A percentile compares a stretch with the other conserved stretches of the same genome.
Evolutionary conservation across 2,113 vertebrate species (phyloP).

Genomic region (Telmatochromis sp.): DNA sequence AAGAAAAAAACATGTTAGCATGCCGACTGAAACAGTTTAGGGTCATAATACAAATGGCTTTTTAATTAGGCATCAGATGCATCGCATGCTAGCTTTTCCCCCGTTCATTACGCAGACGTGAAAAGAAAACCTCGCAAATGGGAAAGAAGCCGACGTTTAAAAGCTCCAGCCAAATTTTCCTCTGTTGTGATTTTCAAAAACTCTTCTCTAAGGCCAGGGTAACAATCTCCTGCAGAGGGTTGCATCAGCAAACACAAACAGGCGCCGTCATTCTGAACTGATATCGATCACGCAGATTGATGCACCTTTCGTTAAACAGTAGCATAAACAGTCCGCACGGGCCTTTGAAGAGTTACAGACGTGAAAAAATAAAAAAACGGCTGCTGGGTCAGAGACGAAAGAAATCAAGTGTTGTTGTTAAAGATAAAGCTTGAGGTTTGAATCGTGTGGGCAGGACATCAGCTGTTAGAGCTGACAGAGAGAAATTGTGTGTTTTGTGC

Average conservation of each 20-base stretch:
- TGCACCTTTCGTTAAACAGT: background rate
- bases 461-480: background rate
- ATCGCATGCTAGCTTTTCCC: background rate
- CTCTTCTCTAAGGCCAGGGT: background rate
- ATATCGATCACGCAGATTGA: background rate
- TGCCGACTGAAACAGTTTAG: constrained; percentile 1
- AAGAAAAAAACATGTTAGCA: background rate
- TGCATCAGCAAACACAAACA: background rate
- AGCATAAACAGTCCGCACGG: background rate
- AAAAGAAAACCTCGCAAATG: background rate
- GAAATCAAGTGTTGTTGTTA: background rate
- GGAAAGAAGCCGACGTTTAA: background rate
- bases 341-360: background rate
- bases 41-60: constrained; percentile 24
- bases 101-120: background rate
- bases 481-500: background rate
- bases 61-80: constrained; percentile 33
- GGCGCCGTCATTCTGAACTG: background rate
- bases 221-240: background rate
- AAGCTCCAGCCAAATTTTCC: background rate
- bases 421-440: background rate
- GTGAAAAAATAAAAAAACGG: background rate
- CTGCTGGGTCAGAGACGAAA: background rate
- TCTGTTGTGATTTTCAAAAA: background rate
- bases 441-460: background rate